Conservation (phyloP, 1,140 invertebrate genomes). For the Riptortus pedestris region DNA sequence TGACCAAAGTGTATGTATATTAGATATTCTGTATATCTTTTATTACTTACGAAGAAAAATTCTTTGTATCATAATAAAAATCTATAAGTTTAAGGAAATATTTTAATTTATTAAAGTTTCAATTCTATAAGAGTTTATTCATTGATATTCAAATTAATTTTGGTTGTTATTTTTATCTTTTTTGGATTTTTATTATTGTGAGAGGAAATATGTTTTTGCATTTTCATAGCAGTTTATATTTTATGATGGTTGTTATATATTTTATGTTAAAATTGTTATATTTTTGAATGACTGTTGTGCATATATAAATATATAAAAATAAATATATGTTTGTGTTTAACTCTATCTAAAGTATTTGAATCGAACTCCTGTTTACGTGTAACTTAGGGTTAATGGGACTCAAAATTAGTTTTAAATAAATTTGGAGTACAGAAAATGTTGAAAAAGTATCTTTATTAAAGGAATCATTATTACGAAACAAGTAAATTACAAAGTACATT, state of each 20-base stretch:
- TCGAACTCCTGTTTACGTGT: too few relatives aligned
- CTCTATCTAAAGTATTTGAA: background rate
- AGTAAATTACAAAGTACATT: too few relatives aligned
- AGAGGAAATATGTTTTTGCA: background rate
- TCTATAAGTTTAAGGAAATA: background rate
- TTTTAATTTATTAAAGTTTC: too few relatives aligned
- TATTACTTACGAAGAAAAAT: background rate
- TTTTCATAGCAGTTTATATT: constrained; percentile 1
- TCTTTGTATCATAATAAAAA: background rate
- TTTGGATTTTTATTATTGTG: background rate
- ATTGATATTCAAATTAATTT: background rate
- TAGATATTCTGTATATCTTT: constrained; percentile 9
- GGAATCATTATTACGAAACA: too few relatives aligned
- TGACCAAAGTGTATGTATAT: constrained; percentile 15
- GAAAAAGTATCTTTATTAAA: too few relatives aligned
- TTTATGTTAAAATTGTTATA: constrained; percentile 11
- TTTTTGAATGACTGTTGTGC: constrained; percentile 10
- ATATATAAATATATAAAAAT: constrained; percentile 3
- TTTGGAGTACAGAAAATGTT: too few relatives aligned
- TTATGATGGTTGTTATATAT: constrained; percentile 11
- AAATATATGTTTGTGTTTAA: constrained; percentile 11
- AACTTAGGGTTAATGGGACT: too few relatives aligned
- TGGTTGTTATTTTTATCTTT: background rate
- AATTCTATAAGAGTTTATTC: background rate
- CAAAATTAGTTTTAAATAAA: too few relatives aligned